Percentiles rank a stretch among this genome's conserved stretches.
These are phyloP conservation scores for Chaetops frenatus DNA, from an alignment of 2,113 vertebrate genomes.

Conservation along the genomic window DNA sequence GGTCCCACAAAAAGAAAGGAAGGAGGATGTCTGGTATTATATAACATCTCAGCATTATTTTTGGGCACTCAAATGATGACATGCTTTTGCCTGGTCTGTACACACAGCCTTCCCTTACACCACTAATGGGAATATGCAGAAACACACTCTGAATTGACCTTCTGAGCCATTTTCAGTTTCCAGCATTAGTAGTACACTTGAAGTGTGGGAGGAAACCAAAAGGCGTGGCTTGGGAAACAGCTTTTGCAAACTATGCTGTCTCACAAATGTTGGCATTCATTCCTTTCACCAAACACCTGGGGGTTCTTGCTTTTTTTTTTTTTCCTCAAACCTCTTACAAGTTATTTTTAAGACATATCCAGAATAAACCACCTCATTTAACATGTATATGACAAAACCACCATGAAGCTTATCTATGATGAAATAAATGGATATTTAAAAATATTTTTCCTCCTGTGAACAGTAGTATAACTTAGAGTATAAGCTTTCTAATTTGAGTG, in stretches of 20 bases:
- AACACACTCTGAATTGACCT: neutral
- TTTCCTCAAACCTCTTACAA: neutral
- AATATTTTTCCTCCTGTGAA: neutral
- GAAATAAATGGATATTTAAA: neutral
- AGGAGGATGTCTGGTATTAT: neutral
- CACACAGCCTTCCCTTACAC: neutral
- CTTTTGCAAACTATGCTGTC: neutral
- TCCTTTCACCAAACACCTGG: neutral
- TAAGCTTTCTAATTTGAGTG: neutral
- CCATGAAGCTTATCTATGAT: neutral
- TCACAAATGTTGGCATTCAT: neutral
- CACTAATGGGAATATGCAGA: neutral
- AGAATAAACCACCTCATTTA: neutral
- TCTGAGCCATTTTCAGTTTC: neutral
- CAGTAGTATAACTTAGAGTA: neutral
- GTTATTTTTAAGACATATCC: neutral
- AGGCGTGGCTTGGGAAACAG: neutral
- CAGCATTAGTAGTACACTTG: neutral
- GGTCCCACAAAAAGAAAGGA: neutral
- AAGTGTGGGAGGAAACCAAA: neutral
- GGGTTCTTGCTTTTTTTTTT: fast-evolving
- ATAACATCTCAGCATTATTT: neutral
- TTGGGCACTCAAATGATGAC: neutral
- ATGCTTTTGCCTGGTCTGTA: neutral
- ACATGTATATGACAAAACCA: neutral